A percentile compares a stretch with the other conserved stretches of the same genome.
Evolutionary conservation across 1,140 invertebrate species (phyloP).

Genomic region (Tetramorium simillimum): DNA sequence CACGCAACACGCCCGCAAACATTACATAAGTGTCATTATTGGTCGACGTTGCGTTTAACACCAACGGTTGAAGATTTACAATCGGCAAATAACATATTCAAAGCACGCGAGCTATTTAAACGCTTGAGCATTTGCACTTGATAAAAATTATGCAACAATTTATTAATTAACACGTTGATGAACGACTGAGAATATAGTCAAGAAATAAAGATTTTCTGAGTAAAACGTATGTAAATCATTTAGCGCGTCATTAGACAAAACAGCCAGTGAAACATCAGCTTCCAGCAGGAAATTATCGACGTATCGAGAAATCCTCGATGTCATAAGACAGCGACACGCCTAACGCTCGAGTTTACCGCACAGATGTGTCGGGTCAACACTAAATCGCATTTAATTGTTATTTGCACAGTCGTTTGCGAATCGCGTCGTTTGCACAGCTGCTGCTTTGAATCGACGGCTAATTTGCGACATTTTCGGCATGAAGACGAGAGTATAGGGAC

Average conservation of each 20-base stretch:
- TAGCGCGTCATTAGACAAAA: conserved; percentile 73
- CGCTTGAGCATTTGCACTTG: background rate
- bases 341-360: conserved; percentile 37
- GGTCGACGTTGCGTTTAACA: background rate
- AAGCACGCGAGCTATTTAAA: background rate
- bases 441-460: conserved; percentile 45
- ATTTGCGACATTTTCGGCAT: conserved; percentile 19
- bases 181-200: background rate
- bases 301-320: conserved; percentile 56
- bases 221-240: conserved; percentile 45
- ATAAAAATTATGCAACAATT: conserved; percentile 36
- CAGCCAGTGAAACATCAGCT: conserved; percentile 27
- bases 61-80: conserved; percentile 5
- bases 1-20: background rate
- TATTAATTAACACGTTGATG: conserved; percentile 4
- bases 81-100: conserved; percentile 39
- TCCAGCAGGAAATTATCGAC: conserved; percentile 48
- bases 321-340: conserved; percentile 40
- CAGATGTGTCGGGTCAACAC: background rate
- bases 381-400: conserved; percentile 64
- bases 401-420: conserved; percentile 62
- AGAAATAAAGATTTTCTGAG: conserved; percentile 31
- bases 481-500: background rate
- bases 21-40: conserved; percentile 29
- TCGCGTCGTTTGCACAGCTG: conserved; percentile 62